Base-by-base conservation (phyloP, 2,888 invertebrate species). In the Trimorus sp. region DNA sequence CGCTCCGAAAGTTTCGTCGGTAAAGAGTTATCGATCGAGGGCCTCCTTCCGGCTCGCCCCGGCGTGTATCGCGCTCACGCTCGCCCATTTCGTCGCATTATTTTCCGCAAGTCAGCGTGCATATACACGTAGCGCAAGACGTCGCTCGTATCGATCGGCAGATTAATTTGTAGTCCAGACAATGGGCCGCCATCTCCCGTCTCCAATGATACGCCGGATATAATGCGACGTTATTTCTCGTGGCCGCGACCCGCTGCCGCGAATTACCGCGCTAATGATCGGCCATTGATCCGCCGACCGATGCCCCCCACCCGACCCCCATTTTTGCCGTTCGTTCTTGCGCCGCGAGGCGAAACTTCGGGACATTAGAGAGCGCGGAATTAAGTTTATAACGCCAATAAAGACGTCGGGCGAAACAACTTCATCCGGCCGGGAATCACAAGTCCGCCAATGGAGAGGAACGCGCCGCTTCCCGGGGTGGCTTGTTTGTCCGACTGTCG, bases 101-200 rank as follows among this genome's bases (percentile, higher is more conserved):
- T 86, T 86, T 88, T 85, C 86, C 85, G 85, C 88, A 87, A 88
- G 86, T 88, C 89, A 88, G 86, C 84, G 82, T 83, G 88, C 84
- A 85, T 87, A 85, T 84, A 85, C 83, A 82, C 84, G 83, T 59
- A 73, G 86, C 83, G 89, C 6, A 37, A 89, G 88, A 89, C 88
- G 84, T 86, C 81, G 86, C 85, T 83, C 81, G 86, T 89, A 91
- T 91, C 90, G 91, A 91, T 91, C 90, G 88, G 65, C 88, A 86
- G 89, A 91, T 91, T 91, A 91, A 91, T 91, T 91, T 89, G 88
- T 90, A 90, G 90, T 88, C 89, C 88, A 91, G 91, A 91, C 90
- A 91, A 91, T 91, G 91, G 91, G 90, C 91, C 91, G 91, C 91
- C 91, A 88, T 88, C 87, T 87, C 85, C 86, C 88, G 88, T 87